Conservation (phyloP, 2,797 vertebrate species). For the Helarctos malayanus region DNA sequence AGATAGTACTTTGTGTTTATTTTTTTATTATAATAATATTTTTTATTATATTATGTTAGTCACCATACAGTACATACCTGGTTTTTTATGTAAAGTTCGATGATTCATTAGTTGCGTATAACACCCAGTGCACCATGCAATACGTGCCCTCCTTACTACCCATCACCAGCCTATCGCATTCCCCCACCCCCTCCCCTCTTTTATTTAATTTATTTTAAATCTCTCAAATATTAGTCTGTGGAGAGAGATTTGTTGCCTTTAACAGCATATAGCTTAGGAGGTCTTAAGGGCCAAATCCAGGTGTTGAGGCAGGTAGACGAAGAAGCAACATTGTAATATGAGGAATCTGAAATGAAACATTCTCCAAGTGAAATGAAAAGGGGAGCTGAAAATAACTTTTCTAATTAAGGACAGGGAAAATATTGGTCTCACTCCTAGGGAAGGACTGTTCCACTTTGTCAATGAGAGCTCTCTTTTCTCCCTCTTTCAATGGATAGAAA, state of each 20-base stretch:
- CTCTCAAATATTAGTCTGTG: neutral
- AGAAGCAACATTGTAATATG: neutral
- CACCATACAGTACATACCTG: too few relatives aligned
- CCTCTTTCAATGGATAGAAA: neutral
- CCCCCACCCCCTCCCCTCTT: too few relatives aligned
- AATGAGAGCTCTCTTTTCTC: neutral
- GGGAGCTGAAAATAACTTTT: neutral
- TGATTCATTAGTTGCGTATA: too few relatives aligned
- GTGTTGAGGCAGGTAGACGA: neutral
- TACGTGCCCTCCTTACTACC: too few relatives aligned
- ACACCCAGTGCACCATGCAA: too few relatives aligned
- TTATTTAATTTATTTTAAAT: slow-evolving; percentile 27
- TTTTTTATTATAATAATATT: too few relatives aligned
- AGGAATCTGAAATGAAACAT: slow-evolving; percentile 25
- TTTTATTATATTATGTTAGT: too few relatives aligned
- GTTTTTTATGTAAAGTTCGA: too few relatives aligned
- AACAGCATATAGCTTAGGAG: neutral
- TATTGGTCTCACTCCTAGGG: neutral
- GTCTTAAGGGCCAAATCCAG: neutral
- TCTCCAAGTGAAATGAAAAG: neutral
- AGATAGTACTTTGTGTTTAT: slow-evolving; percentile 46
- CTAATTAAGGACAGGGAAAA: neutral
- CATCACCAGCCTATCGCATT: too few relatives aligned
- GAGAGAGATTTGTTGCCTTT: neutral
- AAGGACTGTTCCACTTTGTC: neutral